Evolutionary conservation across 1,140 invertebrate genomes (phyloP), one percentile per base, ranked within the genome.

Genomic region (Ylistrum balloti): DNA sequence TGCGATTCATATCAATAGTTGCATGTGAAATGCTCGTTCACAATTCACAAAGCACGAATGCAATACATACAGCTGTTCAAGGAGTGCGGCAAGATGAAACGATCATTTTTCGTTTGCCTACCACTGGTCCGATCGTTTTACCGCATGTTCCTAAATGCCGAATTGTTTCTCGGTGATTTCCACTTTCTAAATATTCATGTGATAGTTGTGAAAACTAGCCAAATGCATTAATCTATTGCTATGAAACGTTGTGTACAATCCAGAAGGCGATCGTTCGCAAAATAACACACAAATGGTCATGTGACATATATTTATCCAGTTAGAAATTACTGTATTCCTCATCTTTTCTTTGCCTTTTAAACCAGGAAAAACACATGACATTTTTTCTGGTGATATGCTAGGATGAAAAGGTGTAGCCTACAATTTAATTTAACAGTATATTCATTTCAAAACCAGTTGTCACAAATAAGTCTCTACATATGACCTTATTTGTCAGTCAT

Each of bases 291-390:
- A 35, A 87, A n/a, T 35, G 86, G 86, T 87, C 86, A 87, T 87
- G 86, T 87, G 86, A 87, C 86, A 87, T 45, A 38, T 5, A 35
- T 35, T 34, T 38, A 38, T 87, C 86, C 86, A 87, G 86, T 87
- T 87, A 87, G 86, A 87, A 35, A n/a, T 87, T 87, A 34, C 28
- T 38, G n/a, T 34, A 35, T 87, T 86, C 28, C 33, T 15, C 86
- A 33, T 9, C n/a, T 48, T 17, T 74, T 74, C 56, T 74, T 74
- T 28, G n/a, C 5, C 22, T 5, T n/a, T 28, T 7, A n/a, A 74
- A 74, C 7, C n/a, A 5, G 9, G 5, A n/a, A 74, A 28, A 74
- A 28, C n/a, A 2, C 7, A 13, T 45, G 17, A 15, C 20, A 45
- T 9, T 17, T 45, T 45, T 45, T 45, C 17, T 5, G 13, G 7